Base-by-base conservation (phyloP, 53 echinoderm and acorn worm species). In the Apostichopus leukothele region DNA sequence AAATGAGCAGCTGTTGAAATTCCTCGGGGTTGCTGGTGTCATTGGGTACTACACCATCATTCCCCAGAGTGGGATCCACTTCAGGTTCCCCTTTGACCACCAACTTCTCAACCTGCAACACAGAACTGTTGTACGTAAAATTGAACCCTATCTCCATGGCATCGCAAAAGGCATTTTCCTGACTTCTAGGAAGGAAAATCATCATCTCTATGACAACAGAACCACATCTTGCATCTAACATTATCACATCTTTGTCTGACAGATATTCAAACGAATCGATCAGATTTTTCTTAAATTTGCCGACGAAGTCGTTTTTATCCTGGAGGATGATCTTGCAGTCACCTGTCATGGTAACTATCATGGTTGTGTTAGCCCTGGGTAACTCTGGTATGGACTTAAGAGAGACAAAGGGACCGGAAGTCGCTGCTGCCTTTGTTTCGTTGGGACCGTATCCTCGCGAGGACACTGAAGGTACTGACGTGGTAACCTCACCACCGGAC, bases 1-100 rank as follows among this genome's bases (percentile, higher is more conserved):
- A 96, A 10, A 96, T 95, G 14, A 96, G 75, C 12, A 60, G 83
- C 88, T 93, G 84, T 75, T 94, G 94, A 50, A 94, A 81, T 10
- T 51, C 57, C 20, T 1, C 71, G 6, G 71, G 71, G 71, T 16
- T 3, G 5, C 55, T 8, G 25, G 81, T 22, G 18, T 16, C 1
- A 3, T 77, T 5, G 39, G 8, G 1, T 3, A 25, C 26, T 6
- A 18, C 50, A 81, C 22, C 55, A 81, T 54, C 81, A 52, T 20
- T 18, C 22, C 21, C 19, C 11, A 57, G 0, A 3, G 81, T 81
- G 20, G 81, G 21, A 21, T 20, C 55, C 7, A 55, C n/a, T 14
- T 5, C 20, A 9, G 54, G 60, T 10, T 59, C 71, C 4, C 71
- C 81, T 81, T 81, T 7, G 21, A 81, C 18, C 10, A 4, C 55